Evolutionary conservation across 2,797 vertebrate genomes (phyloP), one percentile per base, ranked within the genome.

Genomic region (Rousettus madagascariensis): DNA sequence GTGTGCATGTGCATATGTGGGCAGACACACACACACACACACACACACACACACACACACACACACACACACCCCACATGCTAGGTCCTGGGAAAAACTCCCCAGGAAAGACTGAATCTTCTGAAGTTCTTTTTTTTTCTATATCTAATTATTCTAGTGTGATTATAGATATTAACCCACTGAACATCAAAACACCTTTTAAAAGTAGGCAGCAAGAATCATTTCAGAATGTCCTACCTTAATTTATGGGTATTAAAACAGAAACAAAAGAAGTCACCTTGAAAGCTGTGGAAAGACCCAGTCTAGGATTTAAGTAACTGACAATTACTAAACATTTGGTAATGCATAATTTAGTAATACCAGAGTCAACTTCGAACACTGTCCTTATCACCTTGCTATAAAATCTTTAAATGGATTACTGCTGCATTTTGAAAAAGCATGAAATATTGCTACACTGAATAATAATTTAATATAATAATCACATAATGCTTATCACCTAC

Each of bases 321-420:
- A 96, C 96, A 75, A 96, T 89, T 96, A 91, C 71, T 95, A 95
- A 97, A 96, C 71, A 95, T 93, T 97, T 97, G 94, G 41, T 87
- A 92, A 86, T 96, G 95, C 41, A 83, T 97, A 97, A 97, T 98
- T 97, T 95, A 97, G 77, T 88, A 95, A 84, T n/a, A 72, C 51
- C 28, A 95, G 94, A 97, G 77, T 97, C 71, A 97, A 91, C 15
- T 3, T 95, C 59, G 36, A 49, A 61, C 74, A 61, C 87, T 96
- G 72, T 69, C 38, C 91, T 97, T 17, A 22, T 96, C 95, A 94
- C 87, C 41, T 96, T 94, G 69, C 46, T 97, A 82, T 95, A 59
- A 94, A 96, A 97, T 90, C 57, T 71, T 96, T 30, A 6, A 92
- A 78, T 90, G 86, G 57, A 59, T 95, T 57, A 88, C 61, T 87